Evolutionary conservation across 1,140 invertebrate species (phyloP), one percentile per base, ranked within the genome.

Genomic region (Drosophila oshimai): DNA sequence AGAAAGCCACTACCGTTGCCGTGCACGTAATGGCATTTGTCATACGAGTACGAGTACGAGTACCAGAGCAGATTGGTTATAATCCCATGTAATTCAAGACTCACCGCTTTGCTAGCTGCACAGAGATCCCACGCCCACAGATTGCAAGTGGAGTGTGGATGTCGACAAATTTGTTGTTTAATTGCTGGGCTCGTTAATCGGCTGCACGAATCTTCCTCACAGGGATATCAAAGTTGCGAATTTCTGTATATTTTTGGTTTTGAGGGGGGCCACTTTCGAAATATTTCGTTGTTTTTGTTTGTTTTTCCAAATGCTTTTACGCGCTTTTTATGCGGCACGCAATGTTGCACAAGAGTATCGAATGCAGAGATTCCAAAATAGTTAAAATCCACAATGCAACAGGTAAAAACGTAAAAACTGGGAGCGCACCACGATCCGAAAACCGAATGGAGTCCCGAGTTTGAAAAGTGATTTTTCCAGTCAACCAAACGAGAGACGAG

Each of bases 1-100:
- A 71, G 68, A 72, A 53, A 72, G 69, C 55, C 69, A 47, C 13
- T 12, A 26, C n/a, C n/a, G 12, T 15, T 42, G 49, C 22, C 12
- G 17, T 22, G 33, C 37, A 69, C 51, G 51, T 49, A 71, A 71
- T 53, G 62, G 47, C 62, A 72, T 72, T 72, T 61, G 69, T 72
- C 68, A 72, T 72, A 67, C 61, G 58, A 65, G 44, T 46, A 47
- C 45, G 22, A 10, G n/a, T n/a, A n/a, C n/a, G 13, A 33, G 36
- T 18, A 29, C 17, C 22, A 36, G 37, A 58, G 31, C 68, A 71
- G 44, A 51, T 72, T 72, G 54, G 12, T 20, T 36, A 42, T 67
- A 72, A 72, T 61, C 62, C 62, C 18, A 65, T 24, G 69, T 61
- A 71, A 72, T 61, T 60, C 44, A 60, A 71, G 47, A 73, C 70